Conservation (phyloP, 1,140 invertebrate genomes). For the Pseudoatta argentina region DNA sequence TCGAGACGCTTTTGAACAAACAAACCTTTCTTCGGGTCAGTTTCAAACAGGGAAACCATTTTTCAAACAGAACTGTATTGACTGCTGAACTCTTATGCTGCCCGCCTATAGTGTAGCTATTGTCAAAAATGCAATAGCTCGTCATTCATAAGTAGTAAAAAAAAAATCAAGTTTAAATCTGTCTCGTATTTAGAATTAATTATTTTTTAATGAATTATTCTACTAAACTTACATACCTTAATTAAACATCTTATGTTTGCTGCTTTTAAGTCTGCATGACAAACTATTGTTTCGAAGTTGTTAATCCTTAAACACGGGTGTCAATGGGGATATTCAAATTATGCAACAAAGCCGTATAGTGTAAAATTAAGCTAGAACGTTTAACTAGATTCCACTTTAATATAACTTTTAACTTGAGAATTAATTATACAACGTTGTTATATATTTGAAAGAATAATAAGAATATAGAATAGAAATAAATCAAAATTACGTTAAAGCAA, state of each 20-base stretch:
- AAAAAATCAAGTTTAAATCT: no score
- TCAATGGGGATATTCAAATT: background rate
- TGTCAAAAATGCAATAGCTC: background rate
- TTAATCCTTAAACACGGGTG: background rate
- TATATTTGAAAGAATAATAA: constrained; percentile 11
- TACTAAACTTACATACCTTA: background rate
- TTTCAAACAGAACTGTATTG: background rate
- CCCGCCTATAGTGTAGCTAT: background rate
- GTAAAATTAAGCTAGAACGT: constrained; percentile 2
- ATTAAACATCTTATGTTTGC: background rate
- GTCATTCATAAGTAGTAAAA: background rate
- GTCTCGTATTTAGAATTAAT: background rate
- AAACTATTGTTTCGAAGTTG: background rate
- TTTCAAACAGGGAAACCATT: constrained; percentile 11
- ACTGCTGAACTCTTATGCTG: background rate
- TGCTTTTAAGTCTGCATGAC: background rate
- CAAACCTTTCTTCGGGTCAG: constrained; percentile 25
- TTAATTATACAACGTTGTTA: background rate
- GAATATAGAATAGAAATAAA: background rate
- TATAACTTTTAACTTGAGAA: background rate
- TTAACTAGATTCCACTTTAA: constrained; percentile 4
- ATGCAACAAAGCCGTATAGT: background rate
- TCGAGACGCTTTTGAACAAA: constrained; percentile 23
- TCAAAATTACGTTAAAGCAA: background rate
- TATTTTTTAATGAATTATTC: background rate